Base-by-base conservation (phyloP, 2,888 invertebrate species). In the Exocentrus adspersus region DNA sequence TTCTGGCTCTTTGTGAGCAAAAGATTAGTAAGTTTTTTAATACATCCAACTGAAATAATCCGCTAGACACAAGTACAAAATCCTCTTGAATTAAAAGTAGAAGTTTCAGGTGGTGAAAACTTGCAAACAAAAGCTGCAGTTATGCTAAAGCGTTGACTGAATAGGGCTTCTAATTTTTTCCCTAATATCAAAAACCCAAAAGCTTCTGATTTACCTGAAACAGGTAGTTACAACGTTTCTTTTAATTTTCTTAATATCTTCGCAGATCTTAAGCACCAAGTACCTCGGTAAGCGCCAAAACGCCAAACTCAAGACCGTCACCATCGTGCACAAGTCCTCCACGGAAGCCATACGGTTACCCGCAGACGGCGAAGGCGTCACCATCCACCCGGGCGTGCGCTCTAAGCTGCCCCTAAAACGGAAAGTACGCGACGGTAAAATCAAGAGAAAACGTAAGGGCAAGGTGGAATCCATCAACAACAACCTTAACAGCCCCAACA, bases 301-400 rank as follows among this genome's bases (percentile, higher is more conserved):
- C 83, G 87, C 90, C 81, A 93, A 94, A 83, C 86, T 93, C 76
- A 93, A 94, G 83, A 91, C 92, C 16, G 90, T 94, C 73, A 94
- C 94, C 75, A 94, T 94, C 81, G 92, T 94, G 78, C 94, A 94
- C 87, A 93, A 92, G 80, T 92, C 94, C 73, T 92, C 94, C 62
- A 93, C 94, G 64, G 94, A 94, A 85, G 93, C 94, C 69, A 94
- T 94, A 69, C 89, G 94, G 20, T 84, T 94, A 72, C 93, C 93
- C 42, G 84, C 86, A 60, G 86, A 86, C 65, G 92, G 90, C 66
- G 89, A 92, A 68, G 90, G 89, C 5, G 79, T 92, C 30, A 93
- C 93, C 68, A 92, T 95, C 1, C 94, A 95, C 78, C 94, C 92
- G 59, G 94, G 92, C 66, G 90, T 94, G 68, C 89, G 94, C 70